These are phyloP conservation scores for Heteromyza rotundicornis DNA, from an alignment of 2,888 invertebrate genomes.

Conservation along the genomic window DNA sequence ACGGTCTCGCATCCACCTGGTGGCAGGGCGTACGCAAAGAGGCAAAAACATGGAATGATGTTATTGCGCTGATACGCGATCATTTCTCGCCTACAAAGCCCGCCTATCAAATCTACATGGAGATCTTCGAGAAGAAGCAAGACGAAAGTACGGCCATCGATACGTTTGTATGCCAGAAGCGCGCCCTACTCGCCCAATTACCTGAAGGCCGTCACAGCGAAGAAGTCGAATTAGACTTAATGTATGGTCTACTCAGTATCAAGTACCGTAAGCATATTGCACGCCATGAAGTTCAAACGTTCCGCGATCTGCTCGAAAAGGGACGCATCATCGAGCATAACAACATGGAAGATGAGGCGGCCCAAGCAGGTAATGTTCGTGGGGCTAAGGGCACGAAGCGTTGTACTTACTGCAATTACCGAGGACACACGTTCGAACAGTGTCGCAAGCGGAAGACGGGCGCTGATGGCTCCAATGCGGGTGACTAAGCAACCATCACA, in stretches of 20 bases:
- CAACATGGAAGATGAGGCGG: conserved; percentile 38
- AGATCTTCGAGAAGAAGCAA: too few species aligned
- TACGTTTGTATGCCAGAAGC: conserved; percentile 52
- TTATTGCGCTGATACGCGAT: conserved; percentile 49
- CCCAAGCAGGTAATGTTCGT: conserved; percentile 31
- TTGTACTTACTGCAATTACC: conserved; percentile 55
- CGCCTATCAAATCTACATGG: too few species aligned
- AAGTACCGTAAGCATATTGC: conserved; percentile 55
- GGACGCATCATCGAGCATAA: conserved; percentile 56
- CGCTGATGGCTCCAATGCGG: too few species aligned
- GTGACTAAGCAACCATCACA: too few species aligned
- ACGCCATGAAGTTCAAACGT: conserved; percentile 47
- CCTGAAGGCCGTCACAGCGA: conserved; percentile 55
- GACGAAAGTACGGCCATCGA: conserved; percentile 45
- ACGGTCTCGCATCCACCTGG: conserved; percentile 57
- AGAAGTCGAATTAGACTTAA: conserved; percentile 52
- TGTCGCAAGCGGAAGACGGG: conserved; percentile 53
- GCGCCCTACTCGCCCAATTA: conserved; percentile 55
- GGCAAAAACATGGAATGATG: conserved; percentile 56
- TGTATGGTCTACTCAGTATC: conserved; percentile 52
- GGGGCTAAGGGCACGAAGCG: conserved; percentile 42
- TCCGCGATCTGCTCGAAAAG: conserved; percentile 54
- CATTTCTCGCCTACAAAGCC: too few species aligned
- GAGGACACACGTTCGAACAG: conserved; percentile 49
- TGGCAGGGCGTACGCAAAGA: conserved; percentile 58